Evolutionary conservation across 2,888 invertebrate species (phyloP), one percentile per base, ranked within the genome.

Genomic region (Amorpha juglandis): DNA sequence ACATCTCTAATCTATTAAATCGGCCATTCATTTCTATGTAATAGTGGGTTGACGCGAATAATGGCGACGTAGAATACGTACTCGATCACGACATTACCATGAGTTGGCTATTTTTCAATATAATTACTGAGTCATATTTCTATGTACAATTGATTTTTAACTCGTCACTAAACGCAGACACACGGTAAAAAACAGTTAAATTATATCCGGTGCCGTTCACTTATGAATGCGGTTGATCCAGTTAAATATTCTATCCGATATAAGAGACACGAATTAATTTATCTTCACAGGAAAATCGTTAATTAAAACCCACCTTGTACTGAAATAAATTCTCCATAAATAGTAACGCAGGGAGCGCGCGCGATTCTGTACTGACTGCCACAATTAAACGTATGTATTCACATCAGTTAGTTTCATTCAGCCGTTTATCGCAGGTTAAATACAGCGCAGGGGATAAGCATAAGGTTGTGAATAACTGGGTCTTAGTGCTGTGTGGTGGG

Each of bases 401-500:
- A 42, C 42, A 58, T 58, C 58, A 58, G 58, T 58, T 42, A 58
- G 42, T 62, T 76, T 71, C 72, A 78, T 77, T 78, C 74, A 78
- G 69, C 62, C 62, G 65, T 67, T 12, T 58, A 55, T 70, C 58
- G 64, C 63, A 64, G 68, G 68, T 67, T 72, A 71, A 78, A 74
- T 76, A 72, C 73, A 71, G 70, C 72, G 69, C 53, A 66, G 72
- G 68, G 68, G 71, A 72, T 76, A 76, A 75, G 74, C 73, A 73
- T 71, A 58, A 38, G 55, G 55, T 42, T 58, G 42, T 58, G 19
- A 12, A 12, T 12, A 50, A 50, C 11, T 55, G 8, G 11, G n/a
- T 0, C n/a, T 9, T 9, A 33, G 6, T 35, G 16, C 16, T 6
- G n/a, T 9, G 3, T 16, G 9, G 16, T 33, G 35, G n/a, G 9